A percentile compares a stretch with the other conserved stretches of the same genome.
These are phyloP conservation scores for Drosophila quadrilineata DNA, from an alignment of 1,140 invertebrate species.

Conservation along the genomic window DNA sequence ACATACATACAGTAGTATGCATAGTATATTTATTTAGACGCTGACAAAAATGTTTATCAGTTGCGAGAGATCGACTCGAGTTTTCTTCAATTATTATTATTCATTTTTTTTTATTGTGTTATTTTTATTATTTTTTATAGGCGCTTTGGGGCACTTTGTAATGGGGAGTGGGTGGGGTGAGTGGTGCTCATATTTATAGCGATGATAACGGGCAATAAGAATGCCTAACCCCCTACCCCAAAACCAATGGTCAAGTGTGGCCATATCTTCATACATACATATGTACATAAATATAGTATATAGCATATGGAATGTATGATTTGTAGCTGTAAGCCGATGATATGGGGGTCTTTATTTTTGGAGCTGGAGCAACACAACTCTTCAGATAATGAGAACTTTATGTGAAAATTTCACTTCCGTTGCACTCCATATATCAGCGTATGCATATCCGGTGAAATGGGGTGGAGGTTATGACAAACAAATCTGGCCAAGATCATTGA, in stretches of 20 bases:
- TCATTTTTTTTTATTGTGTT: constrained; percentile 1
- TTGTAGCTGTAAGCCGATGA: too few species aligned
- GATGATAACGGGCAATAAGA: constrained; percentile 39
- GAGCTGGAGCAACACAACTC: too few species aligned
- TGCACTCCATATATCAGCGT: too few species aligned
- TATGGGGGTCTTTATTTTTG: not conserved
- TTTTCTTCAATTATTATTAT: constrained; percentile 34
- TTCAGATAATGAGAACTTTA: too few species aligned
- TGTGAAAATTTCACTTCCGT: constrained; percentile 17
- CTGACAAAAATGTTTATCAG: constrained; percentile 34
- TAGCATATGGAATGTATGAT: too few species aligned
- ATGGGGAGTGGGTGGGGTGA: too few species aligned
- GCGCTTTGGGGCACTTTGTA: constrained; percentile 39
- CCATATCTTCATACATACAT: constrained; percentile 12
- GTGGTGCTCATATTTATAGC: constrained; percentile 57
- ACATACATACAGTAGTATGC: not conserved
- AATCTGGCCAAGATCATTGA: too few species aligned
- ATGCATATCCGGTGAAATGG: too few species aligned
- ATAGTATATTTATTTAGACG: constrained; percentile 14
- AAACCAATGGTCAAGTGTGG: constrained; percentile 5
- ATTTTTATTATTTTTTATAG: constrained; percentile 56
- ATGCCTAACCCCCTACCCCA: not conserved
- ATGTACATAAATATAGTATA: too few species aligned
- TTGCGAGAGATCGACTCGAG: too few species aligned
- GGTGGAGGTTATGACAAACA: too few species aligned